A percentile compares a stretch with the other conserved stretches of the same genome.
phyloP scores from a whole-genome alignment of 1,140 invertebrate genomes.

The Rhizoglyphus robini region DNA sequence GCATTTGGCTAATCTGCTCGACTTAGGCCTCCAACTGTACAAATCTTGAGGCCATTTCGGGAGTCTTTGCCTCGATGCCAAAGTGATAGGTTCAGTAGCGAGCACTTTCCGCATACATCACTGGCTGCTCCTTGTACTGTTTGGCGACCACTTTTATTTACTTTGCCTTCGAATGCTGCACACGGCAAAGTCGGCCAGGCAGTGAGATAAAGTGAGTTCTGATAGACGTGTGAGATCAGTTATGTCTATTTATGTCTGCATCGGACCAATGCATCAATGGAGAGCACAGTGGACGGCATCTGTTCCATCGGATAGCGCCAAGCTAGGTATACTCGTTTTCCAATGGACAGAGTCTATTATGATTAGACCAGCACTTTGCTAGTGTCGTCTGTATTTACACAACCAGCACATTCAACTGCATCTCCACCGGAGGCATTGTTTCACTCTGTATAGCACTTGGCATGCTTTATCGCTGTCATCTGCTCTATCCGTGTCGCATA shows the following conservation, averaged over 20 bases:
- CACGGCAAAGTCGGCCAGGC: neutral
- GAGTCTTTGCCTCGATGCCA: no score
- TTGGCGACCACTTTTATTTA: no score
- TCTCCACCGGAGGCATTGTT: neutral
- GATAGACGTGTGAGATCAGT: neutral
- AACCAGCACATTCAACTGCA: neutral
- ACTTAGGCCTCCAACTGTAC: no score
- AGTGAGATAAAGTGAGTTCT: neutral
- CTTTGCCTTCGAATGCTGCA: neutral
- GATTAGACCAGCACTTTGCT: neutral
- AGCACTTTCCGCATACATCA: no score
- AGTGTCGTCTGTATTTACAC: neutral
- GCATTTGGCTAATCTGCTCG: no score
- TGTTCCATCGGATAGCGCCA: neutral
- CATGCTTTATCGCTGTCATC: neutral
- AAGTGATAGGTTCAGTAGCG: no score
- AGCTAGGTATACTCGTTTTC: neutral
- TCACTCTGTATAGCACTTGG: neutral
- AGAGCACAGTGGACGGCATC: neutral
- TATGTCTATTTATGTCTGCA: neutral
- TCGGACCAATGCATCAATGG: neutral
- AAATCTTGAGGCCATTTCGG: no score
- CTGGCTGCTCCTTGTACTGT: no score
- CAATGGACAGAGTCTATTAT: neutral
- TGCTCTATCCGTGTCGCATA: no score